Conservation (phyloP, 2,797 vertebrate species). For the Pyrrhura leucotis region DNA sequence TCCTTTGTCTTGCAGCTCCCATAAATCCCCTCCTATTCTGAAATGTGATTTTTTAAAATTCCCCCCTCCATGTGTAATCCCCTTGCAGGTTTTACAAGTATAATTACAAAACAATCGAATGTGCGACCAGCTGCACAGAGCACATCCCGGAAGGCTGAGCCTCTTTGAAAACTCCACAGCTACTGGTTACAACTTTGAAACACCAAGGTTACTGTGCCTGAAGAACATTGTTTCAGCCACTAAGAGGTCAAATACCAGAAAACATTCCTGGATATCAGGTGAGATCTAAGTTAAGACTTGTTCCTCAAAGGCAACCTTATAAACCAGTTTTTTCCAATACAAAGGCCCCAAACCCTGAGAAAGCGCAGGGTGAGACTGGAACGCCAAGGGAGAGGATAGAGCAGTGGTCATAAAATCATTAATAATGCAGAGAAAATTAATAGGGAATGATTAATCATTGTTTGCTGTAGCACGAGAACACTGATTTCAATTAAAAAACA, state of each 20-base stretch:
- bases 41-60: neutral
- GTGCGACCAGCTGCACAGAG: constrained; percentile 4
- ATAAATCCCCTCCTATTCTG: constrained; percentile 13
- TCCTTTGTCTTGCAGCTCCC: constrained; percentile 43
- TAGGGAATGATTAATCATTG: neutral
- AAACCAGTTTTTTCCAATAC: neutral
- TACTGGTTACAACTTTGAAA: constrained; percentile 12
- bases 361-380: neutral
- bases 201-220: neutral
- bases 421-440: neutral
- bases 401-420: neutral
- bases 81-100: neutral
- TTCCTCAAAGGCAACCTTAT: neutral
- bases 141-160: neutral
- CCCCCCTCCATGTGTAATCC: neutral
- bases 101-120: neutral
- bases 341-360: neutral
- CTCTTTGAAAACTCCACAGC: constrained; percentile 20
- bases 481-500: constrained; percentile 8
- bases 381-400: neutral
- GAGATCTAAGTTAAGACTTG: neutral
- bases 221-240: neutral
- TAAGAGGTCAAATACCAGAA: neutral
- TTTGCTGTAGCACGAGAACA: neutral
- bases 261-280: constrained; percentile 18